phyloP scores from a whole-genome alignment of 2,113 vertebrate species.

The Pangasianodon hypophthalmus region DNA sequence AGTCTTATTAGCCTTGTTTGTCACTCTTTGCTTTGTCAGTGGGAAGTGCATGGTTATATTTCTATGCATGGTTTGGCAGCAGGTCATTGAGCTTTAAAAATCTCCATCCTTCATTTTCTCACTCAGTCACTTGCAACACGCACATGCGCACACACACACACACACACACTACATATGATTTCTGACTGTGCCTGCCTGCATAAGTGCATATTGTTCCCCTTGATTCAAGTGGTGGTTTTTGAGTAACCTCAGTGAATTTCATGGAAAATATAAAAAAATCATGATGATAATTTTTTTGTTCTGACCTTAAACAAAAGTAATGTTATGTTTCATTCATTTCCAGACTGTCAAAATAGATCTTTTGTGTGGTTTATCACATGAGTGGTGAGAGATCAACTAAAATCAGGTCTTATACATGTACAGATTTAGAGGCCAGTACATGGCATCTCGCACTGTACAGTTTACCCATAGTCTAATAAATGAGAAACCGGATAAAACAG shows the following conservation, averaged over 20 bases:
- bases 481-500: not conserved
- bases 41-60: not conserved
- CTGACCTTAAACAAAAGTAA: not conserved
- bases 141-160: not conserved
- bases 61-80: slow-evolving; percentile 30
- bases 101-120: not conserved
- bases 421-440: not conserved
- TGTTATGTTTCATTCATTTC: not conserved
- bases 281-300: not conserved
- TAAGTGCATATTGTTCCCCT: not conserved
- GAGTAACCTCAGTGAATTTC: not conserved
- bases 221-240: not conserved
- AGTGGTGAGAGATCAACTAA: not conserved
- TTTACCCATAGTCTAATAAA: not conserved
- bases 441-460: not conserved
- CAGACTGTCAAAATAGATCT: not conserved
- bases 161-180: slow-evolving; percentile 1
- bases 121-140: not conserved
- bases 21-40: slow-evolving; percentile 3
- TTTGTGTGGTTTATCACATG: not conserved
- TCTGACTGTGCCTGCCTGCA: not conserved
- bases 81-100: slow-evolving; percentile 18
- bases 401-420: not conserved
- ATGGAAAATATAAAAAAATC: not conserved
- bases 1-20: not conserved